Evolutionary conservation across 2,113 vertebrate species (phyloP).

Genomic region (Calyptommatus sinebrachiatus): DNA sequence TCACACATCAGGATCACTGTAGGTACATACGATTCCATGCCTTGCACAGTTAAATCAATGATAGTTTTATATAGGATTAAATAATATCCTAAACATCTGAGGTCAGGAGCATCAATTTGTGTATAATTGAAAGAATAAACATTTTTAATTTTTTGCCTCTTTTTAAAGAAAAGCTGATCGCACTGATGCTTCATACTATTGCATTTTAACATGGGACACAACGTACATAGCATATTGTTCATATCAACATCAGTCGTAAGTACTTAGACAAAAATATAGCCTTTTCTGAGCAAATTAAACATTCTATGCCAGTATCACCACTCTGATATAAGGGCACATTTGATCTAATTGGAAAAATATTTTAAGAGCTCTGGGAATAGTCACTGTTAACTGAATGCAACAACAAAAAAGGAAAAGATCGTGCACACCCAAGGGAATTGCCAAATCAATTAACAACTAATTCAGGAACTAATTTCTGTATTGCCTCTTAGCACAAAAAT

Average conservation of each 20-base stretch:
- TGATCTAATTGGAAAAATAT: constrained; percentile 83
- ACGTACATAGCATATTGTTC: not conserved
- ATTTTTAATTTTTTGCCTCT: not conserved
- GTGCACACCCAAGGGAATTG: constrained; percentile 80
- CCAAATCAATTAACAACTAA: constrained; percentile 95
- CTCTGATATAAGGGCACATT: constrained; percentile 57
- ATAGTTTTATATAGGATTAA: constrained; percentile 46
- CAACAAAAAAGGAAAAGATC: constrained; percentile 74
- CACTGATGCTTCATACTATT: not conserved
- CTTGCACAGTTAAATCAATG: constrained; percentile 72
- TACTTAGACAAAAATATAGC: not conserved
- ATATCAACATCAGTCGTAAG: not conserved
- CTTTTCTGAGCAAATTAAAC: constrained; percentile 16
- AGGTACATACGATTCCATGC: no score
- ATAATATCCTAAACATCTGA: constrained; percentile 34
- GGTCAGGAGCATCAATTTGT: not conserved
- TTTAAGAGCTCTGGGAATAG: constrained; percentile 77
- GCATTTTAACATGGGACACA: not conserved
- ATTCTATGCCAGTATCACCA: constrained; percentile 45
- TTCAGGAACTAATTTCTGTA: constrained; percentile 87
- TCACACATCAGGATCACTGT: not conserved
- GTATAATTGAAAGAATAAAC: not conserved
- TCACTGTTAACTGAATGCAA: constrained; percentile 79
- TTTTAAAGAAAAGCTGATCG: not conserved
- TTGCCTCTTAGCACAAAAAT: constrained; percentile 87